Evolutionary conservation across 1,140 invertebrate species (phyloP), one percentile per base, ranked within the genome.

Genomic region (Dendroctonus valens): DNA sequence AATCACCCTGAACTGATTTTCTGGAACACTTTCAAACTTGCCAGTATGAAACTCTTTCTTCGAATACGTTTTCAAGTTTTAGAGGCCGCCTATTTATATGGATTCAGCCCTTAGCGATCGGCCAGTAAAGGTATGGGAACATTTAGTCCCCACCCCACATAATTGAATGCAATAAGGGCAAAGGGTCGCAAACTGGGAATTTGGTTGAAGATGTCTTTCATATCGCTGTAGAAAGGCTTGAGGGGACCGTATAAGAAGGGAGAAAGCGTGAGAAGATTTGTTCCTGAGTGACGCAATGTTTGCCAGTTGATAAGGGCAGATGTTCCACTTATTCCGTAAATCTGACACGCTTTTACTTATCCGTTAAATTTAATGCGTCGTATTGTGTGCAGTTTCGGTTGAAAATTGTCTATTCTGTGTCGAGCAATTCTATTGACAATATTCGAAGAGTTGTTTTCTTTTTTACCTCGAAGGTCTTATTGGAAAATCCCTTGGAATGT

Each of bases 81-180:
- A 5, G 5, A 6, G 40, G 48, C 42, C 57, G 6, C 38, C 37
- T 53, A 50, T 67, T 40, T 67, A 67, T 67, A 67, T 38, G 12
- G 57, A 54, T 9, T 48, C 65, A 60, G 60, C 65, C 65, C 65
- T 50, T 41, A n/a, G 48, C 44, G 50, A 53, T 11, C 38, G 6
- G 0, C 15, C 7, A 14, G 44, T 50, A 11, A 66, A 67, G 65
- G 57, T 61, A 67, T 61, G 65, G 42, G 65, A 67, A 67, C 52
- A 26, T 54, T 38, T 40, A 4, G 7, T 40, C 65, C 65, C 65
- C 57, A 67, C 65, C 59, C 58, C 41, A 40, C 15, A 66, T 66
- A 51, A 59, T 26, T 64, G 53, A 49, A 50, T 41, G 44, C 44
- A 58, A 59, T 65, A 55, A 64, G 61, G 61, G 61, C 54, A 26